phyloP scores from a whole-genome alignment of 2,888 invertebrate genomes.

The Rhorus exstirpatorius region DNA sequence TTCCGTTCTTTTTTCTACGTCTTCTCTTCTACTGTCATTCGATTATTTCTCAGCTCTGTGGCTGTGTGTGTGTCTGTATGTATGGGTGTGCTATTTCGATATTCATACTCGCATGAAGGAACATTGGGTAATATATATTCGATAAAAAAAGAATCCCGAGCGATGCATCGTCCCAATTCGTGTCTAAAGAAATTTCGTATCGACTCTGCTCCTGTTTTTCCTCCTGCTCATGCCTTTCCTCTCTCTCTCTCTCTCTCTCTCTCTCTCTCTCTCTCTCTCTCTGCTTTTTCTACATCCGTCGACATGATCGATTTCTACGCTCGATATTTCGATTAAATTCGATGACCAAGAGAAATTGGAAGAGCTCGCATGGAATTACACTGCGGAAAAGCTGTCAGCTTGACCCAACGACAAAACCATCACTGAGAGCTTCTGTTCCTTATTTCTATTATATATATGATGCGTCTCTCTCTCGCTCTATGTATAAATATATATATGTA shows the following conservation, averaged over 20 bases:
- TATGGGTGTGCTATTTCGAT: constrained; percentile 46
- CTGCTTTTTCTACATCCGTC: constrained; percentile 19
- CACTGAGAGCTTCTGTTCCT: constrained; percentile 54
- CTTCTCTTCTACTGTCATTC: constrained; percentile 48
- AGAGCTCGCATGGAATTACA: constrained; percentile 51
- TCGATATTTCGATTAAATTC: constrained; percentile 65
- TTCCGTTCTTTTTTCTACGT: constrained; percentile 27
- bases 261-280: background rate
- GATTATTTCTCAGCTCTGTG: constrained; percentile 50
- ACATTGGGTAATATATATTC: constrained; percentile 46
- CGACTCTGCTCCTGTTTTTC: constrained; percentile 41
- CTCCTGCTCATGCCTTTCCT: constrained; percentile 27
- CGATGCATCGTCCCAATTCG: constrained; percentile 62
- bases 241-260: background rate
- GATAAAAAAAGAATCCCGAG: constrained; percentile 51
- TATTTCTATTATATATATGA: constrained; percentile 41
- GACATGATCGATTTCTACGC: constrained; percentile 56
- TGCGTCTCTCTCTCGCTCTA: constrained; percentile 45
- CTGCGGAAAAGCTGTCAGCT: constrained; percentile 8
- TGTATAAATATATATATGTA: constrained; percentile 19
- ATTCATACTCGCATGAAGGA: constrained; percentile 50
- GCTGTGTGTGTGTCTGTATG: too few species aligned
- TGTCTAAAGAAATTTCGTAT: constrained; percentile 59
- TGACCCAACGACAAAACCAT: constrained; percentile 35
- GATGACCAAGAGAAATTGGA: constrained; percentile 39